Conservation (phyloP, 1,140 invertebrate genomes). For the Ceratina australensis region DNA sequence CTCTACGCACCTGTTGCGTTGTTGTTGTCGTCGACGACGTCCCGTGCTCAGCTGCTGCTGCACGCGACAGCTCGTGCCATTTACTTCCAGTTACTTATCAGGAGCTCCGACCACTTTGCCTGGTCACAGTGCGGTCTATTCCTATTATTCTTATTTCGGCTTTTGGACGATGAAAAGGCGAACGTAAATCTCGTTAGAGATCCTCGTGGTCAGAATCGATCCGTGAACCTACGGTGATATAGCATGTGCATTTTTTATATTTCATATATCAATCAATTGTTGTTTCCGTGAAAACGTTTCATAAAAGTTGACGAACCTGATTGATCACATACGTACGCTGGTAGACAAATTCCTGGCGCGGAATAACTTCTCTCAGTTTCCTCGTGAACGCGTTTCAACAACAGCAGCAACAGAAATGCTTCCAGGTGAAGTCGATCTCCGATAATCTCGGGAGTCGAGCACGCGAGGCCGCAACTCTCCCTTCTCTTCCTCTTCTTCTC, state of each 20-base stretch:
- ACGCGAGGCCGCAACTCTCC: slow-evolving; percentile 51
- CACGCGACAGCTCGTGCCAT: slow-evolving; percentile 67
- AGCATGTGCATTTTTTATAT: no score
- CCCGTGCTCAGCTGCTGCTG: slow-evolving; percentile 46
- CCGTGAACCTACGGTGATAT: no score
- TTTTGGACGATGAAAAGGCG: no score
- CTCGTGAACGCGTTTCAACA: slow-evolving; percentile 10
- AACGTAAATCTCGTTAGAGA: no score
- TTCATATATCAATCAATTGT: no score
- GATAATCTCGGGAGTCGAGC: slow-evolving; percentile 43
- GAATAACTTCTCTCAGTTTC: not conserved
- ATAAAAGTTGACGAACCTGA: no score
- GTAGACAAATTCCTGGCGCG: no score
- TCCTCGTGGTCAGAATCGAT: not conserved
- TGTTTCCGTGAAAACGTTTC: no score
- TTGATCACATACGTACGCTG: no score
- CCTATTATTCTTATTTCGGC: not conserved
- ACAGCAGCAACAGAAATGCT: not conserved
- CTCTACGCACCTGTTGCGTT: slow-evolving; percentile 58
- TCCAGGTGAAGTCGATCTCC: slow-evolving; percentile 26
- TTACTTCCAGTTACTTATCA: slow-evolving; percentile 52
- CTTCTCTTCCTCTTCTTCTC: slow-evolving; percentile 25
- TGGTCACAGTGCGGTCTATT: not conserved
- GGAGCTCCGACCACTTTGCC: not conserved
- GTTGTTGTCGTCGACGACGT: slow-evolving; percentile 26